Base-by-base conservation (phyloP, 2,797 vertebrate species). In the Heteromormyrus szaboi region DNA sequence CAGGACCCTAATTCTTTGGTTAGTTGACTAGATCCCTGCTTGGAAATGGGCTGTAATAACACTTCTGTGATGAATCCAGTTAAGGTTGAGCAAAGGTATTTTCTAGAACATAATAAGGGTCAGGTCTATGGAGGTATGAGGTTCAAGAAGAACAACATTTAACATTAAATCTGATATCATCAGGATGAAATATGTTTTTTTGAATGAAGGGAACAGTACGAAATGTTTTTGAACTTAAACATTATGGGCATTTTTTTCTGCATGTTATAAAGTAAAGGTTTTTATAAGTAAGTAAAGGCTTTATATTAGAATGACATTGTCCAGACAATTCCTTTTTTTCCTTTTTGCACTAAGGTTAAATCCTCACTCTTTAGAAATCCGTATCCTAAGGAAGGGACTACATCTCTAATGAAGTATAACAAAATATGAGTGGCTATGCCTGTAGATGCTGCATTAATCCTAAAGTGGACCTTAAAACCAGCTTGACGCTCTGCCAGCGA, bases 401-500 rank as follows among this genome's bases (percentile, higher is more conserved):
- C 25, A 76, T 76, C 68, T 76, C 33, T 76, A 68, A 65, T 62
- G 79, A 44, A 48, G n/a, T 65, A 51, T 51, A 56, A 22, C 14
- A n/a, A 41, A 62, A 56, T 51, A 85, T 81, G 76, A 65, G 29
- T 37, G 46, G 14, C 3, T 11, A 41, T 44, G 87, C 19, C 54
- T 88, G 51, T 54, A 56, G 53, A 87, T 87, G 46, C 44, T 87
- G 68, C 89, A 89, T 83, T 87, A 50, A 79, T 68, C 68, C 68
- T 50, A 54, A 50, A 51, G 33, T 56, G 87, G 17, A 46, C 44
- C 54, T 46, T 41, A 65, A 84, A 85, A 29, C 29, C 22, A 89
- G 33, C 83, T 50, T 46, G 56, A 76, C 83, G n/a, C 48, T 86
- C 29, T 89, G 56, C 83, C 56, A 86, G 54, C 88, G 51, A 53